Conservation (phyloP, 2,797 vertebrate genomes). For the Varecia variegata region DNA sequence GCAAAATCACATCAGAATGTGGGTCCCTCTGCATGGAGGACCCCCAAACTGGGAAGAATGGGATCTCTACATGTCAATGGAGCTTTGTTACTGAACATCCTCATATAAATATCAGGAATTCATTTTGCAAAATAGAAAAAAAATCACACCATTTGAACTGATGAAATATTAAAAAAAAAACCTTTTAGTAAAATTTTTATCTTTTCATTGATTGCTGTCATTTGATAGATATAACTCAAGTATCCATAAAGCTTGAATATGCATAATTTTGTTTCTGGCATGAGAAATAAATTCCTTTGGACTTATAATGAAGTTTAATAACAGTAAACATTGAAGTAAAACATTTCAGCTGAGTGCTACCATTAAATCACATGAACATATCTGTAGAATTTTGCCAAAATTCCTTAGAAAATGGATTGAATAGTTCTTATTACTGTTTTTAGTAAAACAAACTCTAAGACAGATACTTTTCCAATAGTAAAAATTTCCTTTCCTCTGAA, state of each 20-base stretch:
- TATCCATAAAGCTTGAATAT: neutral
- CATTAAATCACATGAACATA: constrained; percentile 56
- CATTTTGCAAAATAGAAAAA: neutral
- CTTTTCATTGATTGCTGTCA: neutral
- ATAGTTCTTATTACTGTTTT: constrained; percentile 57
- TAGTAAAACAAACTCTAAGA: constrained; percentile 55
- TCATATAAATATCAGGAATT: neutral
- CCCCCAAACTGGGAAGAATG: neutral
- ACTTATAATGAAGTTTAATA: constrained; percentile 47
- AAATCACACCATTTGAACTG: neutral
- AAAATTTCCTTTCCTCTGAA: constrained; percentile 70
- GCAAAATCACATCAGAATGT: neutral
- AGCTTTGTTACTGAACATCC: neutral
- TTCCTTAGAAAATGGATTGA: constrained; percentile 65
- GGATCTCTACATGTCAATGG: neutral
- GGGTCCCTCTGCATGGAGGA: neutral
- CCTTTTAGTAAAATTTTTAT: neutral
- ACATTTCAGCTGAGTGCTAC: constrained; percentile 36
- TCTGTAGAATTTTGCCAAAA: constrained; percentile 66
- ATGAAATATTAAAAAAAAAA: neutral
- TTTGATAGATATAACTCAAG: neutral
- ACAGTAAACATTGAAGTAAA: constrained; percentile 52
- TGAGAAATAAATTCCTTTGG: constrained; percentile 37
- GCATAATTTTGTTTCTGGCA: constrained; percentile 24
- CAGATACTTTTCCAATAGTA: constrained; percentile 64